Percentiles rank a stretch among this genome's conserved stretches.
These are phyloP conservation scores for Drosophila monieri DNA, from an alignment of 2,888 invertebrate species.

Conservation along the genomic window DNA sequence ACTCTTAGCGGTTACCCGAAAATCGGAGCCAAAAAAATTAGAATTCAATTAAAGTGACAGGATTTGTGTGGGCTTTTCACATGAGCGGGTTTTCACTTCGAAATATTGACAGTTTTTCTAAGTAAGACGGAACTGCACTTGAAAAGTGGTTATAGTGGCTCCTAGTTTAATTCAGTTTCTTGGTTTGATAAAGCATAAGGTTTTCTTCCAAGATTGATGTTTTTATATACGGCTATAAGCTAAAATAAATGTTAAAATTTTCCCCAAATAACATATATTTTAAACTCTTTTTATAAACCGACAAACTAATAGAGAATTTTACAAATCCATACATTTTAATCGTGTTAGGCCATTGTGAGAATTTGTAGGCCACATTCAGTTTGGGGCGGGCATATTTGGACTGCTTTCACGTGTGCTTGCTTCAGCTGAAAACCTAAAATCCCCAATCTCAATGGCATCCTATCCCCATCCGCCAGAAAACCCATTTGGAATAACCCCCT, in stretches of 20 bases:
- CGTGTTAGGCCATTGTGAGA: constrained; percentile 30
- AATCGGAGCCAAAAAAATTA: constrained; percentile 40
- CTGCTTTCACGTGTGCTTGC: constrained; percentile 58
- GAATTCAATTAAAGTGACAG: constrained; percentile 40
- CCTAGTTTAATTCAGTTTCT: background rate
- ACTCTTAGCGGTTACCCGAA: constrained; percentile 22
- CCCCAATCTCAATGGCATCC: background rate
- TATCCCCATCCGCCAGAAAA: background rate
- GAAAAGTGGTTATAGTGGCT: constrained; percentile 19
- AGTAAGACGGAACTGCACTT: background rate
- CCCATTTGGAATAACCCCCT: background rate
- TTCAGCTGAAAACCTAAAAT: constrained; percentile 38
- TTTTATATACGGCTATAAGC: too few species aligned
- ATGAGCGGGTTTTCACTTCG: background rate
- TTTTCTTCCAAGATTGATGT: too few species aligned
- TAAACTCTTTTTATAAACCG: background rate
- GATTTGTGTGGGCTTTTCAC: constrained; percentile 37
- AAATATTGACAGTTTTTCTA: background rate
- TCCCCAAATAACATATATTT: too few species aligned
- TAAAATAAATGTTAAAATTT: too few species aligned
- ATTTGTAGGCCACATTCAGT: constrained; percentile 18
- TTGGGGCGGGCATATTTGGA: constrained; percentile 14
- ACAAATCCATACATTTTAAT: constrained; percentile 61
- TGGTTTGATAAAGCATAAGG: too few species aligned
- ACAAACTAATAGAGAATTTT: background rate